phyloP scores from a whole-genome alignment of 2,113 vertebrate species.

The Urocynchramus pylzowi region DNA sequence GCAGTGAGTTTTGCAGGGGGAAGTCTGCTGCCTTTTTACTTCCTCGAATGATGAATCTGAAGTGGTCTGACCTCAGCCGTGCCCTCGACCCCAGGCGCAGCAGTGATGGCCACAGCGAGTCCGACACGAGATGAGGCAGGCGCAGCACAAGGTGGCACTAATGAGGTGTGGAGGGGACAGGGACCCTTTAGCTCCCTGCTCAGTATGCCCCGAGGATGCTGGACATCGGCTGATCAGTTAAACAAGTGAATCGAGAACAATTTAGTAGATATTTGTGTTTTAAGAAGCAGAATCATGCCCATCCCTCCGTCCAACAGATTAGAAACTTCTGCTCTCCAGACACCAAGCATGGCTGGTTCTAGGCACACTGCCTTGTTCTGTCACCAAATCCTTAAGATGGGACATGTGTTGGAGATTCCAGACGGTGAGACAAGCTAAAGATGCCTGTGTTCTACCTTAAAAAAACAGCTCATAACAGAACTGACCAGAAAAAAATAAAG shows the following conservation, averaged over 20 bases:
- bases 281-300: neutral
- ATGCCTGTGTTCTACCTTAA: neutral
- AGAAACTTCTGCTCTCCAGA: neutral
- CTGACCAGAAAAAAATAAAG: neutral
- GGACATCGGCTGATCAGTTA: neutral
- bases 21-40: neutral
- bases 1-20: neutral
- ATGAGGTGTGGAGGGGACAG: neutral
- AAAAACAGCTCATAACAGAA: neutral
- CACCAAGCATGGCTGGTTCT: neutral
- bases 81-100: neutral
- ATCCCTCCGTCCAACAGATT: neutral
- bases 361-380: neutral
- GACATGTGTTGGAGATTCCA: neutral
- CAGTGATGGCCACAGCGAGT: neutral
- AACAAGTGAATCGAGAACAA: neutral
- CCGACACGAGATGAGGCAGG: neutral
- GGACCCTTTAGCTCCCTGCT: neutral
- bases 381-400: neutral
- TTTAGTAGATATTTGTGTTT: neutral
- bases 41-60: neutral
- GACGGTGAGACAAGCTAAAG: neutral
- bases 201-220: neutral
- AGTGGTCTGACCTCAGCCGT: neutral
- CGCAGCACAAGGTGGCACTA: neutral